phyloP scores from a whole-genome alignment of 2,113 vertebrate genomes.

The Suricata suricatta region DNA sequence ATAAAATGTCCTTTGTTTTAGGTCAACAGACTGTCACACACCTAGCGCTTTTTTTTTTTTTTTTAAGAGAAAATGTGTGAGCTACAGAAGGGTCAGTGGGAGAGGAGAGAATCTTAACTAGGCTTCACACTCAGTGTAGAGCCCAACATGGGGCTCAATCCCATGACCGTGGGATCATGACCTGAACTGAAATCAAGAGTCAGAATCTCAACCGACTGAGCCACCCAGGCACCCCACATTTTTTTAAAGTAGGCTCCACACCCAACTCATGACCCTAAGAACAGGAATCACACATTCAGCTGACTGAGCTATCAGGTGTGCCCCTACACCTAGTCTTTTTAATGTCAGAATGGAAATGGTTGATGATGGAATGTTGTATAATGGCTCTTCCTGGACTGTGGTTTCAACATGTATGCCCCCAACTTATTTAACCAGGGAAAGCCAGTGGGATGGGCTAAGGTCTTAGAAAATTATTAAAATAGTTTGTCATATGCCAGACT shows the following conservation, averaged over 20 bases:
- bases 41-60: not conserved
- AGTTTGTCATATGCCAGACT: not conserved
- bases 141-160: too few species aligned
- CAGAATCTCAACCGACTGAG: too few species aligned
- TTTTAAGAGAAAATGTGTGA: too few species aligned
- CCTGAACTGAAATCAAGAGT: too few species aligned
- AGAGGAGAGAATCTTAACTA: too few species aligned
- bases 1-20: not conserved
- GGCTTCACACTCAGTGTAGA: too few species aligned
- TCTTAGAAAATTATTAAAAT: conserved; percentile 1
- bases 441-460: not conserved
- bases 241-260: not conserved
- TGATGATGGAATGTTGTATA: not conserved
- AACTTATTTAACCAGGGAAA: not conserved
- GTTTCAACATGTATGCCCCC: not conserved
- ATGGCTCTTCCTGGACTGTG: not conserved
- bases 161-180: too few species aligned
- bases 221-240: too few species aligned
- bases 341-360: not conserved
- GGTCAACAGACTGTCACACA: not conserved
- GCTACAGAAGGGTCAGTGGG: too few species aligned
- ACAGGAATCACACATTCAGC: not conserved
- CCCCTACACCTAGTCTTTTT: not conserved
- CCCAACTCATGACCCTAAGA: not conserved
- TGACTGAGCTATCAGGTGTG: not conserved